phyloP scores from a whole-genome alignment of 2,888 invertebrate species.

The Oithona nana region DNA sequence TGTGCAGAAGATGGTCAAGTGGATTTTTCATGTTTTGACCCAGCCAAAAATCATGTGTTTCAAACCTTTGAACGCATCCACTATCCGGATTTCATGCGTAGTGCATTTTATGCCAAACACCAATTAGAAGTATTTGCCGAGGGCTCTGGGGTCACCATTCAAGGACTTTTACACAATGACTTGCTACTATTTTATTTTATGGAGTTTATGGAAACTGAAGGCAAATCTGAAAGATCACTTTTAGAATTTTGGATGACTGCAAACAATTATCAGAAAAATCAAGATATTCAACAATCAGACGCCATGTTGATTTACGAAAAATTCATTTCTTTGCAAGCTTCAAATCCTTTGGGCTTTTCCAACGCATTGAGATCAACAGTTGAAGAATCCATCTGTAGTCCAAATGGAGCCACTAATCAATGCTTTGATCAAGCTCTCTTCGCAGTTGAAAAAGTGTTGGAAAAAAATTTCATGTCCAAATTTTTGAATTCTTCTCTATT shows the following conservation, averaged over 20 bases:
- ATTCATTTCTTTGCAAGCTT: slow-evolving; percentile 5
- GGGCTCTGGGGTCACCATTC: not conserved
- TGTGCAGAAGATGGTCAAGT: slow-evolving; percentile 1
- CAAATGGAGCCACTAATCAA: not conserved
- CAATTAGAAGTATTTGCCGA: not conserved
- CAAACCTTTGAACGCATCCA: not conserved
- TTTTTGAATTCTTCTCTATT: slow-evolving; percentile 2
- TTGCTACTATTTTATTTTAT: slow-evolving; percentile 2
- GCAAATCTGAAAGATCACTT: not conserved
- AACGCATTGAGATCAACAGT: not conserved
- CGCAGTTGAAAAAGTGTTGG: not conserved
- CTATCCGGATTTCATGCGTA: not conserved
- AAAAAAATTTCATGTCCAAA: not conserved
- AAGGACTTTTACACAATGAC: not conserved
- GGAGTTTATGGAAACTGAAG: slow-evolving; percentile 4
- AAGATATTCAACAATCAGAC: not conserved
- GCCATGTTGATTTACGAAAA: slow-evolving; percentile 4
- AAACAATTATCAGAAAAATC: not conserved
- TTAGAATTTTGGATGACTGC: slow-evolving; percentile 7
- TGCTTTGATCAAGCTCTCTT: slow-evolving; percentile 5
- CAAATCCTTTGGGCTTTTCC: slow-evolving; percentile 7
- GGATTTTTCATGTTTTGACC: not conserved
- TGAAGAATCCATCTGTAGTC: slow-evolving; percentile 8
- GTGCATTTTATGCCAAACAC: not conserved
- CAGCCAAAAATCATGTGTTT: not conserved